phyloP scores from a whole-genome alignment of 2,888 invertebrate species.

The Drosophila neotestacea region DNA sequence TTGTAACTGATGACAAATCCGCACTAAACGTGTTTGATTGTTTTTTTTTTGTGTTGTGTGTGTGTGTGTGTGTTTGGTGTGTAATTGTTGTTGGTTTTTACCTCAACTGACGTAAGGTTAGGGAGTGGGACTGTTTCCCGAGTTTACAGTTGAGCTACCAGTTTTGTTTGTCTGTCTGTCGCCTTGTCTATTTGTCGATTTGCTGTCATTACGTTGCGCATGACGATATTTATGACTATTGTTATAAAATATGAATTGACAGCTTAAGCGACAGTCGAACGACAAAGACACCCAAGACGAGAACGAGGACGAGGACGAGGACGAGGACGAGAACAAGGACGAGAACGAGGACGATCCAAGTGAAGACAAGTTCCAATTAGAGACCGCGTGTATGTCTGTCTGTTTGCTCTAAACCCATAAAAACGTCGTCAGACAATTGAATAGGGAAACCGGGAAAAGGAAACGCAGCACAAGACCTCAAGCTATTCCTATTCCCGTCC shows the following conservation, averaged over 20 bases:
- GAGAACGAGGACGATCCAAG: slow-evolving; percentile 25
- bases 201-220: slow-evolving; percentile 75
- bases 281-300: slow-evolving; percentile 29
- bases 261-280: slow-evolving; percentile 71
- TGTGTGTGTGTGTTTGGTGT: slow-evolving; percentile 33
- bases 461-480: slow-evolving; percentile 51
- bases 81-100: slow-evolving; percentile 60
- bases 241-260: slow-evolving; percentile 84
- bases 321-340: slow-evolving; percentile 4
- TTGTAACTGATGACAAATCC: slow-evolving; percentile 72
- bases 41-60: slow-evolving; percentile 36
- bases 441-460: slow-evolving; percentile 67
- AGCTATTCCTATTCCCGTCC: not conserved
- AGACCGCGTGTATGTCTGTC: slow-evolving; percentile 42
- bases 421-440: slow-evolving; percentile 83
- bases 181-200: slow-evolving; percentile 45
- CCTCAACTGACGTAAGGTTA: slow-evolving; percentile 28
- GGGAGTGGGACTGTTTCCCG: slow-evolving; percentile 1
- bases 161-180: slow-evolving; percentile 27
- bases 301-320: not conserved
- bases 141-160: slow-evolving; percentile 17
- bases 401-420: slow-evolving; percentile 73
- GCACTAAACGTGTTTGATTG: slow-evolving; percentile 75
- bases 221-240: slow-evolving; percentile 83
- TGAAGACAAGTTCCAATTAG: slow-evolving; percentile 82